phyloP scores from a whole-genome alignment of 2,888 invertebrate genomes.

The Sabellastarte sp. region DNA sequence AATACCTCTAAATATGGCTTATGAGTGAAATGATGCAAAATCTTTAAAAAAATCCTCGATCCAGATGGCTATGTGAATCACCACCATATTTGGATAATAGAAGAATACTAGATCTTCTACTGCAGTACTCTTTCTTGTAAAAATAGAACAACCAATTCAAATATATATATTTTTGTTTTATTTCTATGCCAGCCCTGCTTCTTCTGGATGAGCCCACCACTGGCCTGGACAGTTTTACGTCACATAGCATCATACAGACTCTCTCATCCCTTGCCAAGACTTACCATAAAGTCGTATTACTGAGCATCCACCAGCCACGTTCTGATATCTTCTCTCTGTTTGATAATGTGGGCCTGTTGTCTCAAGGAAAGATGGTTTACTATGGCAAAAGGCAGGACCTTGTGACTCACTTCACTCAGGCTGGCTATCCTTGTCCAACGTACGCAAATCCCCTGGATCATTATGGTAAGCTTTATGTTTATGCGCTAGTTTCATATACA shows the following conservation, averaged over 20 bases:
- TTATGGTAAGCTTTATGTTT: no score
- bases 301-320: conserved; percentile 70
- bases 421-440: conserved; percentile 95
- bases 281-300: conserved; percentile 66
- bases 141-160: no score
- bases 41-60: no score
- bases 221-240: conserved; percentile 86
- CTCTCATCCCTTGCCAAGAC: conserved; percentile 36
- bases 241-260: conserved; percentile 65
- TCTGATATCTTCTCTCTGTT: conserved; percentile 44
- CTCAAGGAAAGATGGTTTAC: conserved; percentile 69
- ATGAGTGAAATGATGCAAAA: no score
- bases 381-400: conserved; percentile 71
- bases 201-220: conserved; percentile 86
- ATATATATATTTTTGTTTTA: neutral
- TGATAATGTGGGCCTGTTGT: conserved; percentile 41
- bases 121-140: no score
- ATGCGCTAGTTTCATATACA: no score
- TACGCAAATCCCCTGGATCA: conserved; percentile 96
- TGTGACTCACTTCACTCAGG: conserved; percentile 89
- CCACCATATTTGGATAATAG: no score
- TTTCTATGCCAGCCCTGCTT: conserved; percentile 68
- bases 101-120: no score
- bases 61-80: no score
- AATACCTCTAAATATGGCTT: no score